Evolutionary conservation across 2,113 vertebrate species (phyloP), one percentile per base, ranked within the genome.

Genomic region (Pomatostomus ruficeps): DNA sequence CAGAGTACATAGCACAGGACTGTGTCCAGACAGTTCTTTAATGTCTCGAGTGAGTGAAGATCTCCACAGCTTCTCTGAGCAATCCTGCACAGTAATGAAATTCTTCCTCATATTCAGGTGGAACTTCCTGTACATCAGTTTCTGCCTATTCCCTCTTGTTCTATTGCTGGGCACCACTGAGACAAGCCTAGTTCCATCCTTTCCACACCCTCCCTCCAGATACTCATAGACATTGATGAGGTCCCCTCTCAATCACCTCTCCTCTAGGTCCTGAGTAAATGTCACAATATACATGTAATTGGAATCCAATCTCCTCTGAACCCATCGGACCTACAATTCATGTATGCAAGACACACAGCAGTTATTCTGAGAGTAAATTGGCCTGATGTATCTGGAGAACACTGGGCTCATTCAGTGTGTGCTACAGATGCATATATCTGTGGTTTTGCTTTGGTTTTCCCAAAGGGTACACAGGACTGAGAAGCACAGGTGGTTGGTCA

Each of bases 161-260:
- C 11, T 63, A 2, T 33, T 57, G 21, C 38, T 45, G 46, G 22
- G 10, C 14, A 55, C 21, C 3, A 36, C 21, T 18, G 11, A 72
- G 25, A 31, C 0, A 0, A 65, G 23, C 12, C 18, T 4, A 11
- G 8, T 12, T 42, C 38, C 31, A 28, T 36, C 8, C 26, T 57
- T 55, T 49, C 8, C 26, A n/a, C 22, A 51, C 12, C 19, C 12
- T 33, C 12, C 43, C 19, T 65, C 51, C 52, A 67, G 36, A 43
- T 19, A 36, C 13, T 43, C 12, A 10, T 6, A 59, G 26, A 11
- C 5, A 43, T 51, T 43, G 33, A 29, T n/a, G 24, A 36, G 36
- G 11, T 31, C 7, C 14, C 35, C 12, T 65, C 43, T 73, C 67
- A 36, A 7, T 20, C 16, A 12, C n/a, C 26, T 54, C 55, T 46